phyloP scores from a whole-genome alignment of 1,140 invertebrate genomes.

The Hyles euphorbiae region DNA sequence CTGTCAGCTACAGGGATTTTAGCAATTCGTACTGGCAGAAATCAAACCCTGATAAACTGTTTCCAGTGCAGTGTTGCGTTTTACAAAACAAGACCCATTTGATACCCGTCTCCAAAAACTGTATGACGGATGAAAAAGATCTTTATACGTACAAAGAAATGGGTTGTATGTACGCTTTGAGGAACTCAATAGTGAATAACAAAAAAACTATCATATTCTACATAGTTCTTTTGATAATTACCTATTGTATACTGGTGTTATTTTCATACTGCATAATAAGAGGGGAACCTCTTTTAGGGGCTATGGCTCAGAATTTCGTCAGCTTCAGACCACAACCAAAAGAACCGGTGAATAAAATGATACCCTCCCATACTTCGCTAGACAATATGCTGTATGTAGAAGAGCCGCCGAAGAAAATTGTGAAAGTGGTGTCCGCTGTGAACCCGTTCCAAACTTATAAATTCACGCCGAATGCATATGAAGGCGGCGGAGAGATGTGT shows the following conservation, averaged over 20 bases:
- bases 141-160: conserved; percentile 27
- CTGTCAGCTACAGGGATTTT: conserved; percentile 45
- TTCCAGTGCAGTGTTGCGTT: conserved; percentile 55
- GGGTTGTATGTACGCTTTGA: conserved; percentile 49
- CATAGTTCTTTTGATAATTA: conserved; percentile 26
- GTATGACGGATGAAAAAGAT: conserved; percentile 25
- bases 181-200: conserved; percentile 33
- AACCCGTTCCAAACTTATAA: conserved; percentile 51
- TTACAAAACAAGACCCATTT: conserved; percentile 37
- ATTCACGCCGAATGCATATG: conserved; percentile 36
- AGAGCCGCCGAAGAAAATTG: conserved; percentile 52
- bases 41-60: conserved; percentile 35
- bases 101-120: conserved; percentile 39
- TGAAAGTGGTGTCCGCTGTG: conserved; percentile 48
- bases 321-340: conserved; percentile 20
- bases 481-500: conserved; percentile 12
- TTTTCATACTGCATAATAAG: conserved; percentile 55
- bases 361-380: conserved; percentile 28
- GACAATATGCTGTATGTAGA: conserved; percentile 53
- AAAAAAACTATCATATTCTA: conserved; percentile 50
- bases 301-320: conserved; percentile 19
- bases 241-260: conserved; percentile 37
- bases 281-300: conserved; percentile 43
- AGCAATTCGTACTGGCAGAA: conserved; percentile 40
- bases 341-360: conserved; percentile 17